Evolutionary conservation across 1,140 invertebrate genomes (phyloP).

Genomic region (Portunus trituberculatus): DNA sequence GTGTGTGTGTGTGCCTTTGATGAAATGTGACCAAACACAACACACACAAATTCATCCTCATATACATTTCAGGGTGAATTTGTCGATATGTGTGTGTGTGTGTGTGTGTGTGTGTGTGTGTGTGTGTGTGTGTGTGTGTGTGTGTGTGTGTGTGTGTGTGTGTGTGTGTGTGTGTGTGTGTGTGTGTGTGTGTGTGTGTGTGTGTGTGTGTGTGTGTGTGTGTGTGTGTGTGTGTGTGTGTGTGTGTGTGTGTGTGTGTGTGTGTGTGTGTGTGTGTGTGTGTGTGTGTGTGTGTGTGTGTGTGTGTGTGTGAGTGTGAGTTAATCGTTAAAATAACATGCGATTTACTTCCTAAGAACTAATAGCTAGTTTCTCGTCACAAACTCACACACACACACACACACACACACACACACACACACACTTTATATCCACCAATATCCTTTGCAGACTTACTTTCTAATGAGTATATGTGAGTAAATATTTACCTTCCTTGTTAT

Average conservation of each 20-base stretch:
- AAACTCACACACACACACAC: too few relatives aligned
- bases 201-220: conserved; percentile 20
- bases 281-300: conserved; percentile 20
- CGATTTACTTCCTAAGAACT: too few relatives aligned
- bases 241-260: conserved; percentile 20
- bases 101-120: background rate
- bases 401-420: too few relatives aligned
- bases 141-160: conserved; percentile 4
- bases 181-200: background rate
- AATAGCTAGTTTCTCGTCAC: too few relatives aligned
- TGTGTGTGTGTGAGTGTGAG: background rate
- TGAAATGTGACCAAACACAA: too few relatives aligned
- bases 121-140: conserved; percentile 8
- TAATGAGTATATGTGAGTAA: too few relatives aligned
- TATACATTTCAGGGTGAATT: too few relatives aligned
- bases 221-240: background rate
- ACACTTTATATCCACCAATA: too few relatives aligned
- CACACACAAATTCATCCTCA: too few relatives aligned
- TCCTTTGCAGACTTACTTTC: too few relatives aligned
- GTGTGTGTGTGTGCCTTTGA: background rate
- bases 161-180: conserved; percentile 20
- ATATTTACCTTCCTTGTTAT: too few relatives aligned
- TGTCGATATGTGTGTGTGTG: background rate
- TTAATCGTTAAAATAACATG: too few relatives aligned
- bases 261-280: background rate